Evolutionary conservation across 2,797 vertebrate genomes (phyloP).

Genomic region (Coregonus ussuriensis): DNA sequence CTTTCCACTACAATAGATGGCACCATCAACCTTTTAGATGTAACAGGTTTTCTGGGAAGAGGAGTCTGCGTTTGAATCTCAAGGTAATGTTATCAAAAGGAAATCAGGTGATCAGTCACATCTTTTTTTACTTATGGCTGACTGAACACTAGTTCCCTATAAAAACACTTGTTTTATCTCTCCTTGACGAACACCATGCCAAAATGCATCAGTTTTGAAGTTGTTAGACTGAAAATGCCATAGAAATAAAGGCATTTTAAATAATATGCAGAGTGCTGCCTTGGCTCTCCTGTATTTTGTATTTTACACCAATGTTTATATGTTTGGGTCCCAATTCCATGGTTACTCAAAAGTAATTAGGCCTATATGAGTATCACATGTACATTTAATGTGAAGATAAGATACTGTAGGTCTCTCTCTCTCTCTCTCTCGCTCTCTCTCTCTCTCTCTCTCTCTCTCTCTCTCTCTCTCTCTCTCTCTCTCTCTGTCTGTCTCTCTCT

Average conservation of each 20-base stretch:
- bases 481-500: no score
- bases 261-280: not conserved
- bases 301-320: not conserved
- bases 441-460: not conserved
- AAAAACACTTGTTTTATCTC: not conserved
- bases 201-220: not conserved
- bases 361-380: constrained; percentile 37
- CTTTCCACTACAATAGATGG: not conserved
- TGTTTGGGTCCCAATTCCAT: not conserved
- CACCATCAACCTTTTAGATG: not conserved
- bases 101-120: not conserved
- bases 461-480: no score
- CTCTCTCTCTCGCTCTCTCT: not conserved
- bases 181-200: not conserved
- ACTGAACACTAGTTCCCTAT: no score
- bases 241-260: not conserved
- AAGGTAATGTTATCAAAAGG: not conserved
- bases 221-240: not conserved
- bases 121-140: not conserved
- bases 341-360: not conserved
- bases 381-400: constrained; percentile 50
- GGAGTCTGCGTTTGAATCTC: not conserved
- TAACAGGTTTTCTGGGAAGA: constrained; percentile 1
- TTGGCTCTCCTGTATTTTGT: no score
- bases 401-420: not conserved